phyloP scores from a whole-genome alignment of 2,888 invertebrate species.

The Gymnosoma rotundatum region DNA sequence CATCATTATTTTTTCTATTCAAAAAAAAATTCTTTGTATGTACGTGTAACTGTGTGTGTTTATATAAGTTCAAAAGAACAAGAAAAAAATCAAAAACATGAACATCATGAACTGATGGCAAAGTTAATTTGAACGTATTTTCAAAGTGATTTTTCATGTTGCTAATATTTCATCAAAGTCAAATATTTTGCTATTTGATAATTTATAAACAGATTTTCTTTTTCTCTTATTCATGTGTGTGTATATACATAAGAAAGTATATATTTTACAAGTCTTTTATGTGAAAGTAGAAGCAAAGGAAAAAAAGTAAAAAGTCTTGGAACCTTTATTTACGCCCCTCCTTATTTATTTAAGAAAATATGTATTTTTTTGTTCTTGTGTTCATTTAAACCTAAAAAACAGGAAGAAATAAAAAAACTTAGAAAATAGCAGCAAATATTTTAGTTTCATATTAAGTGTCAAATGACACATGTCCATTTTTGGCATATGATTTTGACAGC shows the following conservation, averaged over 20 bases:
- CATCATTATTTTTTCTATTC: not conserved
- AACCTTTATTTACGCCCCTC: too few relatives aligned
- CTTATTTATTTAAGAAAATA: too few relatives aligned
- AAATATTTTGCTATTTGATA: slow-evolving; percentile 60
- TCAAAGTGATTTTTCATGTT: slow-evolving; percentile 69
- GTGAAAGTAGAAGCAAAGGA: too few relatives aligned
- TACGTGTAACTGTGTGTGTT: not conserved
- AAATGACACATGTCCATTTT: slow-evolving; percentile 70
- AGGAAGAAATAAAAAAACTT: not conserved
- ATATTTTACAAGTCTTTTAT: too few relatives aligned
- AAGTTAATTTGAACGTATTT: slow-evolving; percentile 59
- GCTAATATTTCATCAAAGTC: slow-evolving; percentile 65
- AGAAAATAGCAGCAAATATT: slow-evolving; percentile 24
- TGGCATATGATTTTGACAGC: slow-evolving; percentile 59
- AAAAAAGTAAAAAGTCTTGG: too few relatives aligned
- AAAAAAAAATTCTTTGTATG: not conserved
- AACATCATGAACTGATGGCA: slow-evolving; percentile 57
- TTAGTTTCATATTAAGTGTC: slow-evolving; percentile 67
- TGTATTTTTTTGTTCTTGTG: not conserved
- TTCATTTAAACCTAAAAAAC: not conserved
- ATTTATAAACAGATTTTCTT: slow-evolving; percentile 44
- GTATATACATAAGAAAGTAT: too few relatives aligned
- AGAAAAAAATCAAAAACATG: not conserved
- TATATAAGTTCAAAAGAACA: too few relatives aligned
- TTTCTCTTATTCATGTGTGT: not conserved